These are phyloP conservation scores for Lampris incognitus DNA, from an alignment of 2,113 vertebrate species.

Conservation along the genomic window DNA sequence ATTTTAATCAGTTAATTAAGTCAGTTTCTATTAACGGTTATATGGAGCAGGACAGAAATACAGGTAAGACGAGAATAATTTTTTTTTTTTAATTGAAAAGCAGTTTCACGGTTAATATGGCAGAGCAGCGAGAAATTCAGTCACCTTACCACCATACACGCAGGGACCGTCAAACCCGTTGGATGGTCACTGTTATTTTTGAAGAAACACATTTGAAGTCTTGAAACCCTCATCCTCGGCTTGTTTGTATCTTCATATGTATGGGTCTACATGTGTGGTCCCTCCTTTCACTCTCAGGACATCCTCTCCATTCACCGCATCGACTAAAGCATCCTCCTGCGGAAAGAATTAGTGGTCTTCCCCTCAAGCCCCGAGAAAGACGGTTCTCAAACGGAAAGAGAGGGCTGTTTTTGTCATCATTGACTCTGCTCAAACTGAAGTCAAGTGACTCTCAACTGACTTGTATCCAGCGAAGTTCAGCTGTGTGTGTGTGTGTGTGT, in stretches of 20 bases:
- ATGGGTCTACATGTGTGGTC: slow-evolving; percentile 11
- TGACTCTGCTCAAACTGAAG: neutral
- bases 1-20: no score
- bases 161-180: neutral
- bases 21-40: slow-evolving; percentile 23
- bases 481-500: no score
- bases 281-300: slow-evolving; percentile 54
- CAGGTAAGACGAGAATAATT: neutral
- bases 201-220: slow-evolving; percentile 47
- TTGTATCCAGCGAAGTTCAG: no score
- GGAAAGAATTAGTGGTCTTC: slow-evolving; percentile 21
- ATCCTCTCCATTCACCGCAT: slow-evolving; percentile 49
- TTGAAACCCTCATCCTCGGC: neutral
- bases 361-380: slow-evolving; percentile 3
- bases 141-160: no score
- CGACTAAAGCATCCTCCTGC: slow-evolving; percentile 26
- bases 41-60: slow-evolving; percentile 32
- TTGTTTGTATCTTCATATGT: slow-evolving; percentile 30
- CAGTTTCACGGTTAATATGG: no score
- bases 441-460: no score
- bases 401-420: slow-evolving; percentile 46
- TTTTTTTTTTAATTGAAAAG: no score
- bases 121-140: no score
- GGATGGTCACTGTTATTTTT: slow-evolving; percentile 9
- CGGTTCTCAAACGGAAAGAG: slow-evolving; percentile 27